Evolutionary conservation across 2,113 vertebrate genomes (phyloP), one percentile per base, ranked within the genome.

Genomic region (Bambusicola thoracicus): DNA sequence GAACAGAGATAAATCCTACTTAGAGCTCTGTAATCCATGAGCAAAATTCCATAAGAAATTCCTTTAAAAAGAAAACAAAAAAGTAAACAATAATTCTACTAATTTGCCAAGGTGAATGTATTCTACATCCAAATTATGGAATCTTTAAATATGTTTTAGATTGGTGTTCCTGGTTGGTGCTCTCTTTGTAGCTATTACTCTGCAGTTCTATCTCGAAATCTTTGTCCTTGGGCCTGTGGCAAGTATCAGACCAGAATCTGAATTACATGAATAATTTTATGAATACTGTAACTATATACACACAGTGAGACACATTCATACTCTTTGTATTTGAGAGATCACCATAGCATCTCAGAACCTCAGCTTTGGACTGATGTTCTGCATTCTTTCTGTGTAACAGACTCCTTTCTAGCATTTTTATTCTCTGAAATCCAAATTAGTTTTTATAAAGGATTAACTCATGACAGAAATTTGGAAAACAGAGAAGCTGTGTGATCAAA

Each of bases 41-140:
- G 3, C 1, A 81, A 67, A 59, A 24, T 56, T 77, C 74, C 17
- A 56, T 22, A 20, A 68, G n/a, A n/a, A n/a, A n/a, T n/a, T n/a
- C n/a, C 43, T 53, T 84, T 68, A 46, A 73, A 87, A 41, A 49
- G 12, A 17, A 40, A 36, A 49, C 16, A 51, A 34, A 69, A 6
- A 49, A 34, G 49, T 12, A 30, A 38, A 5, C 3, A 44, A 10
- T 3, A 21, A 6, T 46, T 77, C 70, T 86, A 51, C 32, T 65
- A 16, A 72, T 61, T 29, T 77, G 5, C 11, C 22, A 48, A 61
- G 32, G 4, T 46, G 3, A 67, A 63, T 38, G 8, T 46, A 24
- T 11, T 32, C 0, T 2, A 13, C 16, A 81, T 1, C 3, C 5
- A 68, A 61, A 49, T 0, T 65, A 16, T 43, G 55, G n/a, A 25